A percentile compares a stretch with the other conserved stretches of the same genome.
Evolutionary conservation across 2,888 invertebrate genomes (phyloP).

Genomic region (Rotaria macrura): DNA sequence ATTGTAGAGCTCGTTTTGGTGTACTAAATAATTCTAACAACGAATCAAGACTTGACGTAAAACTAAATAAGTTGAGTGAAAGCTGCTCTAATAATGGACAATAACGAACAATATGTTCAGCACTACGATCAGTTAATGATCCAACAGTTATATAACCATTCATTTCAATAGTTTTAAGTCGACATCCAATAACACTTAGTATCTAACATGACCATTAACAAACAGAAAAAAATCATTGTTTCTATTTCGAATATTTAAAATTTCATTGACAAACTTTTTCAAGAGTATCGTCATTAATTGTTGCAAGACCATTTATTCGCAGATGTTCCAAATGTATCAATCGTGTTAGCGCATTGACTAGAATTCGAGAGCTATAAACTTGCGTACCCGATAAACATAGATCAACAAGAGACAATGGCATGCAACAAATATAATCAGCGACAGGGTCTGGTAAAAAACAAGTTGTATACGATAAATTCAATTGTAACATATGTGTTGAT

Average conservation of each 20-base stretch:
- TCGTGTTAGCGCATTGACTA: background rate
- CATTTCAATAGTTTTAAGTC: constrained; percentile 39
- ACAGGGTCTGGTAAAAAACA: background rate
- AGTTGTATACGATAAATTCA: constrained; percentile 2
- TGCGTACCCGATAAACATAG: background rate
- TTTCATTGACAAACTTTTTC: background rate
- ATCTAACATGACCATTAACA: no score
- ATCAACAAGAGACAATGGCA: background rate
- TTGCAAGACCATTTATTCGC: constrained; percentile 1
- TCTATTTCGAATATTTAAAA: background rate
- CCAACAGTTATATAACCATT: constrained; percentile 39
- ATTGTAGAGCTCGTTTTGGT: constrained; percentile 36
- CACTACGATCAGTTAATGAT: constrained; percentile 40
- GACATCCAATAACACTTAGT: constrained; percentile 38
- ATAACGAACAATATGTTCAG: constrained; percentile 38
- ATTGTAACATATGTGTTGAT: background rate
- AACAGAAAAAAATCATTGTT: no score
- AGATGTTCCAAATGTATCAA: background rate
- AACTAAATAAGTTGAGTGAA: constrained; percentile 38
- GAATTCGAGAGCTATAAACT: background rate
- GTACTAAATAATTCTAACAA: constrained; percentile 37
- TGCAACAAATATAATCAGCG: background rate
- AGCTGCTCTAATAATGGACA: constrained; percentile 40
- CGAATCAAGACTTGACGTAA: constrained; percentile 1
- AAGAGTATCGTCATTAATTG: background rate